phyloP scores from a whole-genome alignment of 2,113 vertebrate genomes.

The Collichthys lucidus region DNA sequence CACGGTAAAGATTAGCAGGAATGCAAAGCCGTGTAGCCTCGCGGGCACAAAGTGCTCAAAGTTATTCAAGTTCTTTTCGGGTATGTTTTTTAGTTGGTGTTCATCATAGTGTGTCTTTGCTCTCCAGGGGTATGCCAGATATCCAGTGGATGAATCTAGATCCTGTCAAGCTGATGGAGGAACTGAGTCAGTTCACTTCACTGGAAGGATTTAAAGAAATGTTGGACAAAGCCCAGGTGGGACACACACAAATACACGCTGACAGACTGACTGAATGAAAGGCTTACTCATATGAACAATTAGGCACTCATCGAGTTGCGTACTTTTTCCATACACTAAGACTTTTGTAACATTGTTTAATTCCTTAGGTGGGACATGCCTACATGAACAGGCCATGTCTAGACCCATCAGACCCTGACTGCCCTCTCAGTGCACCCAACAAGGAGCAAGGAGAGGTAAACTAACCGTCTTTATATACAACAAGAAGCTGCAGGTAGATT shows the following conservation, averaged over 20 bases:
- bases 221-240: slow-evolving; percentile 96
- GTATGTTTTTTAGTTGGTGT: slow-evolving; percentile 20
- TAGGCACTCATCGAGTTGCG: background rate
- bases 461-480: background rate
- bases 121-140: slow-evolving; percentile 91
- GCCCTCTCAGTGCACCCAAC: slow-evolving; percentile 93
- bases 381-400: slow-evolving; percentile 97
- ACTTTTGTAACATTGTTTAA: background rate
- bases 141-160: slow-evolving; percentile 99
- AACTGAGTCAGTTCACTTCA: slow-evolving; percentile 94
- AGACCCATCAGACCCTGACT: slow-evolving; percentile 90
- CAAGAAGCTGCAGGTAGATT: background rate
- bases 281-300: background rate
- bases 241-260: slow-evolving; percentile 32
- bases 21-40: background rate
- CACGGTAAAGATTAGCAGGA: slow-evolving; percentile 22
- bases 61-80: slow-evolving; percentile 8
- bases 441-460: slow-evolving; percentile 84
- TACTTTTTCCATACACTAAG: background rate
- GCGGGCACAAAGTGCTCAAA: background rate
- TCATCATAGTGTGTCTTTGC: slow-evolving; percentile 24
- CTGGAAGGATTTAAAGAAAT: slow-evolving; percentile 97
- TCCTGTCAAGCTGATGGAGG: slow-evolving; percentile 94
- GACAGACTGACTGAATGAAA: slow-evolving; percentile 13
- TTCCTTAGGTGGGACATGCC: slow-evolving; percentile 89